phyloP scores from a whole-genome alignment of 1,140 invertebrate genomes.

The Penaeus japonicus region DNA sequence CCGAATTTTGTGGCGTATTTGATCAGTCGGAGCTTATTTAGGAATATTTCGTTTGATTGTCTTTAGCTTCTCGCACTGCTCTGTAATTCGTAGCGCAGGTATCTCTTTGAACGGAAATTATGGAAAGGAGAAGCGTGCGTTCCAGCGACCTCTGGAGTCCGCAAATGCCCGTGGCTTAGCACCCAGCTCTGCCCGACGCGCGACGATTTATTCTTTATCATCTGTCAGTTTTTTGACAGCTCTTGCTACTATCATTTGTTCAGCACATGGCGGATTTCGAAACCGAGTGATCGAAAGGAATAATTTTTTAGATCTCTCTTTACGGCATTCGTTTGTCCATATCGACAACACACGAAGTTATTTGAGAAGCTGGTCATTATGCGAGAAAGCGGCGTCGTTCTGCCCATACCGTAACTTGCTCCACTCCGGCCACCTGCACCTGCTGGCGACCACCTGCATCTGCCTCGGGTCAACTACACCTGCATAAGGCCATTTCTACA shows the following conservation, averaged over 20 bases:
- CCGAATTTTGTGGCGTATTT: not conserved
- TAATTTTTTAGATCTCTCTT: no score
- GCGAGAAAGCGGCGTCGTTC: conserved; percentile 30
- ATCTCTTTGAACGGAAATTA: not conserved
- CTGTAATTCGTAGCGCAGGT: no score
- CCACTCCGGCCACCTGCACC: conserved; percentile 34
- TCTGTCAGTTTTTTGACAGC: no score
- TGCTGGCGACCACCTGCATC: conserved; percentile 16
- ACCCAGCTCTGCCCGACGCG: no score
- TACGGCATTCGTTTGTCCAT: no score
- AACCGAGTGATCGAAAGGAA: no score
- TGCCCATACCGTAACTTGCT: conserved; percentile 23
- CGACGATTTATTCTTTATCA: not conserved
- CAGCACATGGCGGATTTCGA: no score
- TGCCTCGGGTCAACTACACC: not conserved
- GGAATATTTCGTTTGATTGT: no score
- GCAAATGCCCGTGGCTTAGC: no score
- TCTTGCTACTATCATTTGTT: no score
- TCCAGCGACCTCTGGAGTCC: conserved; percentile 31
- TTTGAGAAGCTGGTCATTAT: not conserved
- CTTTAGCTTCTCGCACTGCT: no score
- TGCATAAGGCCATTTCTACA: not conserved
- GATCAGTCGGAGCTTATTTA: not conserved
- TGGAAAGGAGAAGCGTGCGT: not conserved
- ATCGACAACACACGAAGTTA: not conserved